phyloP scores from a whole-genome alignment of 2,888 invertebrate species.

The Nematopogon swammerdamellus region DNA sequence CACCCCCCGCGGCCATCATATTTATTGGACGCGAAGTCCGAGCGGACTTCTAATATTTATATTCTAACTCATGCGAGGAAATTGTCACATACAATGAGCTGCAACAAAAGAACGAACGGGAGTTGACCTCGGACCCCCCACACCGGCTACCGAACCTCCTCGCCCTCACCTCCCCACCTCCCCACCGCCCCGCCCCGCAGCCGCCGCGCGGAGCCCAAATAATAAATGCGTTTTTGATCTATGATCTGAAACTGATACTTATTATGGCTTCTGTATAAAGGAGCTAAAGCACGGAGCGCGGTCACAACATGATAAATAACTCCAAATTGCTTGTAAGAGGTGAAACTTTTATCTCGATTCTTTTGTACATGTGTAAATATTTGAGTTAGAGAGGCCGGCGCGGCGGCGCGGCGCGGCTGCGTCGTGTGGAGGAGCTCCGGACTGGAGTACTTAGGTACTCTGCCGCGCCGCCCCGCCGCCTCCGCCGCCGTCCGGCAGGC shows the following conservation, averaged over 20 bases:
- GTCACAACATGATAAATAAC: constrained; percentile 44
- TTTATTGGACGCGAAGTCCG: neutral
- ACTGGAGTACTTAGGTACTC: neutral
- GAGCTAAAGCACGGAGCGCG: constrained; percentile 29
- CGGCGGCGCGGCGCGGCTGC: neutral
- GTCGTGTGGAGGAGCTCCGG: neutral
- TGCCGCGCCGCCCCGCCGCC: too few species aligned
- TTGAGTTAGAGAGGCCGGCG: constrained; percentile 16
- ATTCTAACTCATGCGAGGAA: constrained; percentile 20
- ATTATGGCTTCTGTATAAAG: constrained; percentile 55
- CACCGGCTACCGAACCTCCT: constrained; percentile 19
- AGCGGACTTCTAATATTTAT: neutral
- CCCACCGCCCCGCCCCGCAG: constrained; percentile 16
- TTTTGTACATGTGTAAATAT: constrained; percentile 45
- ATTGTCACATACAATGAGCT: constrained; percentile 35
- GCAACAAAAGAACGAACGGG: constrained; percentile 40
- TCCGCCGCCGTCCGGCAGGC: too few species aligned
- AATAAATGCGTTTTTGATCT: constrained; percentile 53
- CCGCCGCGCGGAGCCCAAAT: constrained; percentile 29
- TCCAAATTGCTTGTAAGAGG: constrained; percentile 51
- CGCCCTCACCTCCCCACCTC: too few species aligned
- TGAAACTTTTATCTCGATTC: constrained; percentile 39
- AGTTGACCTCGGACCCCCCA: constrained; percentile 51
- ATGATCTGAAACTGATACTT: constrained; percentile 57
- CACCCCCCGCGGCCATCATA: too few species aligned